phyloP scores from a whole-genome alignment of 2,113 vertebrate genomes.

The Tricholaema leucomelas region DNA sequence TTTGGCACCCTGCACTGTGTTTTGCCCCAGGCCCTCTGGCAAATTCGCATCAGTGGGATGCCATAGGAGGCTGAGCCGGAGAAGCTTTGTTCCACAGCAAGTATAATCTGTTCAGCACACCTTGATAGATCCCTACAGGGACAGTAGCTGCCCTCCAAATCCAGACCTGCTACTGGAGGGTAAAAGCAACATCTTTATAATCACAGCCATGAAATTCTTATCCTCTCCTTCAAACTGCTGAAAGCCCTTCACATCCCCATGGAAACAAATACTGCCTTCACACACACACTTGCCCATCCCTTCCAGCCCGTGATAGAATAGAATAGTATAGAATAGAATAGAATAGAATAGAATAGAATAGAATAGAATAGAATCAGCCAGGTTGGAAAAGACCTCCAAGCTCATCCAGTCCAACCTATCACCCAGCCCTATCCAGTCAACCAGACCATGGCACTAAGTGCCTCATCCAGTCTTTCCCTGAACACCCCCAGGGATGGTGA shows the following conservation, averaged over 20 bases:
- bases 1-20: background rate
- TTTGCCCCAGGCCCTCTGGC: background rate
- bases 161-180: background rate
- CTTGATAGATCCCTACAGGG: background rate
- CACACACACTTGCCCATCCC: background rate
- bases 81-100: background rate
- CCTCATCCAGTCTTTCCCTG: too few relatives aligned
- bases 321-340: too few relatives aligned
- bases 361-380: too few relatives aligned
- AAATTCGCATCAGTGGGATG: background rate
- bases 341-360: too few relatives aligned
- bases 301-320: background rate
- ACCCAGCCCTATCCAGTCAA: too few relatives aligned
- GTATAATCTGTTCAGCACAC: accelerated
- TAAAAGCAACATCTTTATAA: background rate
- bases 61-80: background rate
- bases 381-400: too few relatives aligned
- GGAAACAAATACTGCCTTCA: background rate
- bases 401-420: too few relatives aligned
- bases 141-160: background rate
- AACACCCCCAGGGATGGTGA: too few relatives aligned
- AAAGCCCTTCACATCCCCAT: background rate
- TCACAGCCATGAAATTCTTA: background rate
- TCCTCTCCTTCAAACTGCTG: background rate
- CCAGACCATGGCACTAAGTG: too few relatives aligned